Evolutionary conservation across 2,888 invertebrate species (phyloP).

Genomic region (Melanostoma scalare): DNA sequence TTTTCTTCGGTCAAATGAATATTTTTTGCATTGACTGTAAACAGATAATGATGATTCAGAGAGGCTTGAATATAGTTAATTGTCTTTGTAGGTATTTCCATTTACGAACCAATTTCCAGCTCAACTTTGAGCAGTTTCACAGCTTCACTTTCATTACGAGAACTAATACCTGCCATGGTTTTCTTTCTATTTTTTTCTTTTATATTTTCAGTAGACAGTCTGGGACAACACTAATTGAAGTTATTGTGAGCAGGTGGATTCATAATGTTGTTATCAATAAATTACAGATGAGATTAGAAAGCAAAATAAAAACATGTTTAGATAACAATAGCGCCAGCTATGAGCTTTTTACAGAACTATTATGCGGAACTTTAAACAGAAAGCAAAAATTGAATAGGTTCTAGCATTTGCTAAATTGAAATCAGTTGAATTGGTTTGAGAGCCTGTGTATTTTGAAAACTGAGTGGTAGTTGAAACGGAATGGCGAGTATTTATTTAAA

Average conservation of each 20-base stretch:
- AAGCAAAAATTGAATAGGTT: too few relatives aligned
- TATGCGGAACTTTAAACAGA: too few relatives aligned
- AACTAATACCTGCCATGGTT: constrained; percentile 36
- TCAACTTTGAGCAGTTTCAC: constrained; percentile 46
- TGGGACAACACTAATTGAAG: neutral
- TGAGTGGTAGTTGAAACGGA: too few relatives aligned
- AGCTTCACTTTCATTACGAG: constrained; percentile 43
- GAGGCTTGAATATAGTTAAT: neutral
- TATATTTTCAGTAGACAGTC: neutral
- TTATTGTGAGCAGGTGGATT: neutral
- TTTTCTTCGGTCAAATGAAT: constrained; percentile 77
- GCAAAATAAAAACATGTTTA: too few relatives aligned
- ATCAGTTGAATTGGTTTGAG: too few relatives aligned
- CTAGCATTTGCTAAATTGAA: too few relatives aligned
- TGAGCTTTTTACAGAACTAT: too few relatives aligned
- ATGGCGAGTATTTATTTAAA: too few relatives aligned
- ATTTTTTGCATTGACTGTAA: constrained; percentile 77
- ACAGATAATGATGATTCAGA: neutral
- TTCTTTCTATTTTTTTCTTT: constrained; percentile 14
- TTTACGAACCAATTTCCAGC: constrained; percentile 55
- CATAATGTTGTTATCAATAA: too few relatives aligned
- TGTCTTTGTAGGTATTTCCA: neutral
- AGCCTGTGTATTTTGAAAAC: too few relatives aligned
- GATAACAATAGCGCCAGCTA: too few relatives aligned
- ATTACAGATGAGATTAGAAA: too few relatives aligned